Conservation (phyloP, 2,888 invertebrate genomes). For the Alsophila aescularia region DNA sequence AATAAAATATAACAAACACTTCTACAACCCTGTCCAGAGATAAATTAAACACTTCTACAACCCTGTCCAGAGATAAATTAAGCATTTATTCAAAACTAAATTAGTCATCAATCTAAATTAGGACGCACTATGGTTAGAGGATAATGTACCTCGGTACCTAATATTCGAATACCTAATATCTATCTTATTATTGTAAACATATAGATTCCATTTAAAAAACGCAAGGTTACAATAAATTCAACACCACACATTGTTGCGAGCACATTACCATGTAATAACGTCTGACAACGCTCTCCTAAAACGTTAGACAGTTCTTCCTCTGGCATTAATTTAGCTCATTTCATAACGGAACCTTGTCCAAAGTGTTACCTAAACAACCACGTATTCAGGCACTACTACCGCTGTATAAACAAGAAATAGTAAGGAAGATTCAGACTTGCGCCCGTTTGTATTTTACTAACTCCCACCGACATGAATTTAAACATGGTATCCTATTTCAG, state of each 20-base stretch:
- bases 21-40: no score
- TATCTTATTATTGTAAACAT: not conserved
- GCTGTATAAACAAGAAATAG: constrained; percentile 7
- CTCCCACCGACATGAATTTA: no score
- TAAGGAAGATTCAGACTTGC: not conserved
- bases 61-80: no score
- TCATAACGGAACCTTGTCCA: constrained; percentile 31
- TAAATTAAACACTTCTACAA: no score
- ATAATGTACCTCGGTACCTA: not conserved
- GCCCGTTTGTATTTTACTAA: not conserved
- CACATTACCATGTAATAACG: constrained; percentile 15
- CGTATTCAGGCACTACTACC: constrained; percentile 30
- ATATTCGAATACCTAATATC: not conserved
- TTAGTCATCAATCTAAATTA: not conserved
- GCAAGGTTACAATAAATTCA: not conserved
- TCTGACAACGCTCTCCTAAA: constrained; percentile 21
- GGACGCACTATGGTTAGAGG: not conserved
- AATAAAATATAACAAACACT: no score
- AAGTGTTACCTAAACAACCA: constrained; percentile 42
- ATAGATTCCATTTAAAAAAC: not conserved
- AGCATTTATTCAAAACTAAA: no score
- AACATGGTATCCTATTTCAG: no score
- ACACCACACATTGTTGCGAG: constrained; percentile 10
- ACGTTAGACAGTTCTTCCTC: constrained; percentile 23
- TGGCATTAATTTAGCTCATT: constrained; percentile 42